Base-by-base conservation (phyloP, 2,113 vertebrate genomes). In the Psittacara wagleri region DNA sequence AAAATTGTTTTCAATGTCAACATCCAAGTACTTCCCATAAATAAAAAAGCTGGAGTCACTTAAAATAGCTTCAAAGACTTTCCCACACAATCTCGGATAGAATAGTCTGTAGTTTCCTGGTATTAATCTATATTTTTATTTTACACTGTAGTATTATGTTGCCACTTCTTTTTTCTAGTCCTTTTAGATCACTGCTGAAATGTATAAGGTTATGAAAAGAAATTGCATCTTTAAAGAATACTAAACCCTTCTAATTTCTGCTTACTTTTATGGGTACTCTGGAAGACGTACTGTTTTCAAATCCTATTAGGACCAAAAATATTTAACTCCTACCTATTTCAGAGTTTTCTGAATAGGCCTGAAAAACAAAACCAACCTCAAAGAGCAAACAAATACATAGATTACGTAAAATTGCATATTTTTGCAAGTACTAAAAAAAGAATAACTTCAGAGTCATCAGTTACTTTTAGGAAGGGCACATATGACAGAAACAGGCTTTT, bases 1-100 rank as follows among this genome's bases (percentile, higher is more conserved):
- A 97, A 95, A 95, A 90, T 97, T 95, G 79, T 93, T 97, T 97
- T 95, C 90, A 87, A 72, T 94, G 95, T 95, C 96, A 97, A 95
- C 92, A 92, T 96, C 80, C 74, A 94, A 96, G 85, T 92, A 85
- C 76, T 94, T 97, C 91, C 92, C 96, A 96, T 96, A 97, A 97
- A 97, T 97, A 97, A 96, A 97, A 96, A 94, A 89, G 63, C 90
- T 96, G 90, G 59, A 97, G 63, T 84, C 68, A 91, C 91, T 97
- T 96, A 92, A 96, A 95, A 92, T 95, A 96, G 85, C 94, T 97
- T 95, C 93, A 96, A 94, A 94, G 91, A 46, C 78, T 96, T 90
- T 86, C 73, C 59, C 81, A 87, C 33, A 59, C 27, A 90, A 78
- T 94, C 82, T 95, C 95, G 96, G 91, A 93, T 95, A 67, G 75